These are phyloP conservation scores for Sebastes steindachneri DNA, from an alignment of 2,797 vertebrate species.

Conservation along the genomic window DNA sequence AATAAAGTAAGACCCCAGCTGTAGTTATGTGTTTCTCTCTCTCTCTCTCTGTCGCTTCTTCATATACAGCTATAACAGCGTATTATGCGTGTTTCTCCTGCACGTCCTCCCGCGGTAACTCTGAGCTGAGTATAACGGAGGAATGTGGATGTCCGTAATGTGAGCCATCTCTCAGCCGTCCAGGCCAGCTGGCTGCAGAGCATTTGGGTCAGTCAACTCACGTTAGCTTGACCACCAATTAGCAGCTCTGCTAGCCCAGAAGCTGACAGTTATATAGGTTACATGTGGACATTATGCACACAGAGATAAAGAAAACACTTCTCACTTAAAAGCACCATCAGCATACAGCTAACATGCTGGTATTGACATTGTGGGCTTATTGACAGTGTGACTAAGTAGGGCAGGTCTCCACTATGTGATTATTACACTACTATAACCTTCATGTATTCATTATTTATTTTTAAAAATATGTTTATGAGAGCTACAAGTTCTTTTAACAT, in stretches of 20 bases:
- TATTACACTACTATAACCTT: rapidly evolving
- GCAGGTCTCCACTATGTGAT: too few relatives aligned
- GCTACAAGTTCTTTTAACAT: too few relatives aligned
- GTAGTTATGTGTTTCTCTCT: constrained; percentile 11
- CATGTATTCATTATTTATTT: too few relatives aligned
- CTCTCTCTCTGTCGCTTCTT: neutral
- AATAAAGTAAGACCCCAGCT: constrained; percentile 86
- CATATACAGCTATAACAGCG: constrained; percentile 26
- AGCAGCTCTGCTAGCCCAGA: constrained; percentile 59
- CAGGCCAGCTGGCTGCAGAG: constrained; percentile 68
- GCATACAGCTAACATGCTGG: neutral
- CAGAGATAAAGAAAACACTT: neutral
- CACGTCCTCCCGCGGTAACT: neutral
- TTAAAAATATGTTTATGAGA: too few relatives aligned
- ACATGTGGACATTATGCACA: neutral
- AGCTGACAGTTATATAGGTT: constrained; percentile 14
- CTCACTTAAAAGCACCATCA: neutral
- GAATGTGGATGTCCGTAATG: constrained; percentile 47
- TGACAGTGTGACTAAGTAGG: too few relatives aligned
- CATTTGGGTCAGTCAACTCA: constrained; percentile 65
- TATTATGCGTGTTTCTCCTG: neutral
- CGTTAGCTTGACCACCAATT: constrained; percentile 60
- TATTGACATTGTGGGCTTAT: neutral
- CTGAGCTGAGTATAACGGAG: constrained; percentile 18
- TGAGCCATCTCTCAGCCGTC: constrained; percentile 46